Base-by-base conservation (phyloP, 1,140 invertebrate species). In the Solenopsis invicta region DNA sequence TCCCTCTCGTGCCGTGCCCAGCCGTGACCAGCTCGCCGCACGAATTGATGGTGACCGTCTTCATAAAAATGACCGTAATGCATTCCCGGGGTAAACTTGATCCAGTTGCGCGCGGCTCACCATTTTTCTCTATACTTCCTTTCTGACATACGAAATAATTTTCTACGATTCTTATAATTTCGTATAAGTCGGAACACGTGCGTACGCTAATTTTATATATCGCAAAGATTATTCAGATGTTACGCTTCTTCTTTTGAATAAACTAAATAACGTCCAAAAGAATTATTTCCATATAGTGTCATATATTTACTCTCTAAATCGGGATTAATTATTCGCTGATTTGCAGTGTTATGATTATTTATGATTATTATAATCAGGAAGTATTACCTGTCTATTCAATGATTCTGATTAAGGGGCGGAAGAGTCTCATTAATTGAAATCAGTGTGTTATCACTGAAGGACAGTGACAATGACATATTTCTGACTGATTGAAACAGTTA, bases 21-120 rank as follows among this genome's bases (percentile, higher is more conserved):
- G 86, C 86, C 89, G 80, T 90, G 85, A 86, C 88, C 85, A 88
- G 87, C 82, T 81, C 76, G 66, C 67, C 77, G 61, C 61, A 52
- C 88, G 89, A 92, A 92, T 92, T 89, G 91, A 92, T 92, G 91
- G 86, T 87, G 86, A 91, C 89, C 87, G 88, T 85, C 74, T 76
- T 84, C 69, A 64, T 90, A 92, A 91, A 90, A 92, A 92, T 91
- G 78, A 80, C 82, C 77, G 67, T 91, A 90, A 91, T 91, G 90
- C 85, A 91, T 91, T 85, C 86, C 76, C 76, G 41, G 50, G 69
- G 56, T 66, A 84, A 71, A 90, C 75, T 87, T 75, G 87, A 90
- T 85, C 75, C 67, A 18, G 59, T 24, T 12, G 54, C 41, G 56
- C 21, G n/a, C 24, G 48, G 13, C 69, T 75, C 67, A 67, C 61